phyloP scores from a whole-genome alignment of 1,140 invertebrate genomes.

The Drosophila pallidifrons region DNA sequence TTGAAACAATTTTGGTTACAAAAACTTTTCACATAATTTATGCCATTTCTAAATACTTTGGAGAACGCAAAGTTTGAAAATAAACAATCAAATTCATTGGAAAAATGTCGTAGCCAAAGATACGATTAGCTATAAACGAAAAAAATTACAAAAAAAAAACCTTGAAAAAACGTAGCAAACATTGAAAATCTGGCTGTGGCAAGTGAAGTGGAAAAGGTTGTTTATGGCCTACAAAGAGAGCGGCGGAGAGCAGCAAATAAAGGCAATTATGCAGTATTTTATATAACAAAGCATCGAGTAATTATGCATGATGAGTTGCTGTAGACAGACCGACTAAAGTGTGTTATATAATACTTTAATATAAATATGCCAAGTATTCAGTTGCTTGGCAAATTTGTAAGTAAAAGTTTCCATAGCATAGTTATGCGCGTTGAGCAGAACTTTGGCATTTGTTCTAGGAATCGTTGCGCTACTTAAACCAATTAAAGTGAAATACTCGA shows the following conservation, averaged over 20 bases:
- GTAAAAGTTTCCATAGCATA: background rate
- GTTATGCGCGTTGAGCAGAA: background rate
- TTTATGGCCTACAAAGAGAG: background rate
- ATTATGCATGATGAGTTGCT: background rate
- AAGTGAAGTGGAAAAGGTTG: background rate
- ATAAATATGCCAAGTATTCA: background rate
- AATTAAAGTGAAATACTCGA: background rate
- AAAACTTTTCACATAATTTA: slow-evolving; percentile 78
- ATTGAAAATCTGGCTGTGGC: background rate
- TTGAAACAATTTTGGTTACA: slow-evolving; percentile 61
- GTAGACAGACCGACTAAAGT: too few relatives aligned
- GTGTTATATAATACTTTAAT: background rate
- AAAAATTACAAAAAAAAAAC: slow-evolving; percentile 22
- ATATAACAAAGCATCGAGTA: background rate
- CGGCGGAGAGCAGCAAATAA: background rate
- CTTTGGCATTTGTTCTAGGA: background rate
- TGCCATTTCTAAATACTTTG: slow-evolving; percentile 66
- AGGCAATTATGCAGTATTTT: background rate
- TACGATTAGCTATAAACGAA: slow-evolving; percentile 38
- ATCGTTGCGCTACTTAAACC: background rate
- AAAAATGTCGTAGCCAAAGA: slow-evolving; percentile 47
- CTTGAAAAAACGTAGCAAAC: background rate
- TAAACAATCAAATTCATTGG: slow-evolving; percentile 71
- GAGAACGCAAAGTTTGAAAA: slow-evolving; percentile 51
- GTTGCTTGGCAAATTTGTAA: background rate